Evolutionary conservation across 35 echinoderm and acorn worm genomes (phyloP).

Genomic region (Diadema setosum): DNA sequence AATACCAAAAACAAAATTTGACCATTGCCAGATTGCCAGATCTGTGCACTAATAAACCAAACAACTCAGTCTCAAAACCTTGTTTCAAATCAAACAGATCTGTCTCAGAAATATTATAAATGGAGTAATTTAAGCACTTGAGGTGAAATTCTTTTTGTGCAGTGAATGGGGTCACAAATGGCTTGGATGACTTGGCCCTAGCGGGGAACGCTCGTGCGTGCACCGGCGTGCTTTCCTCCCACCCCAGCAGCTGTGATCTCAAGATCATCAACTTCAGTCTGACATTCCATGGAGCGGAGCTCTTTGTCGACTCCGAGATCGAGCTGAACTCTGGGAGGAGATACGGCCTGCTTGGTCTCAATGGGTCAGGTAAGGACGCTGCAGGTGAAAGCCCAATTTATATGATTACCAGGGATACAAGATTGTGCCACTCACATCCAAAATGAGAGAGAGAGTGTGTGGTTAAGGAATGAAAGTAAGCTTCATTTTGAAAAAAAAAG

Average conservation of each 20-base stretch:
- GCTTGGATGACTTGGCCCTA: slow-evolving; percentile 47
- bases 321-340: slow-evolving; percentile 85
- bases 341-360: slow-evolving; percentile 82
- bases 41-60: no score
- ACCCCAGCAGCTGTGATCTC: slow-evolving; percentile 82
- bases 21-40: no score
- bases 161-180: slow-evolving; percentile 41
- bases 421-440: no score
- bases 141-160: not conserved
- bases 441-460: not conserved
- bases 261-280: slow-evolving; percentile 90
- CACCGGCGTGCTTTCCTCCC: slow-evolving; percentile 71
- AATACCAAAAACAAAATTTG: no score
- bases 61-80: no score
- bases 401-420: no score
- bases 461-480: not conserved
- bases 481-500: no score
- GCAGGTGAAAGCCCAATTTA: not conserved
- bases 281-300: slow-evolving; percentile 91
- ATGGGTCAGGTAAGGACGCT: slow-evolving; percentile 84
- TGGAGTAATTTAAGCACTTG: no score
- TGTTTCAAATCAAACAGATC: no score
- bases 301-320: slow-evolving; percentile 76
- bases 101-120: no score
- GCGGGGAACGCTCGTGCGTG: slow-evolving; percentile 45